Evolutionary conservation across 2,888 invertebrate species (phyloP), one percentile per base, ranked within the genome.

Genomic region (Notodonta ziczac): DNA sequence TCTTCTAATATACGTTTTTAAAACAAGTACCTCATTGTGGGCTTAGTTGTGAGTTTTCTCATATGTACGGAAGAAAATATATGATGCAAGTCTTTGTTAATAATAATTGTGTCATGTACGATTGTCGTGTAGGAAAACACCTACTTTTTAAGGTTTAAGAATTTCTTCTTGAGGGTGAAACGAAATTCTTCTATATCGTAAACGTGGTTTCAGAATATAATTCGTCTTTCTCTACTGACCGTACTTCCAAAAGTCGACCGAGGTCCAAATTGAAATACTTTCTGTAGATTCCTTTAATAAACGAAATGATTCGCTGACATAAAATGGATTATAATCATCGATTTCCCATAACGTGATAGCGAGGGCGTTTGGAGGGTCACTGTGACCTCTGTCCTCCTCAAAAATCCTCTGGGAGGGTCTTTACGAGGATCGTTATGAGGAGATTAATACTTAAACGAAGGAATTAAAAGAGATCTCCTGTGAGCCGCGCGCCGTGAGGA

Each of bases 361-460:
- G 16, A 50, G 50, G 50, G 50, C 50, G 79, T 78, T 77, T 72
- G 70, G 73, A 74, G 75, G 70, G 69, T 70, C 70, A 69, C 64
- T 69, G 72, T 67, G 67, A 61, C 70, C 72, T 64, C 68, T 71
- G 68, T 65, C 69, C 65, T 73, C 66, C 70, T 69, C 77, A 80
- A 83, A 81, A 80, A 79, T 79, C 80, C 69, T 73, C 59, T 59
- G 73, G 66, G 68, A 69, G 73, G 60, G 69, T 75, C 63, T 80
- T 82, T 81, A 82, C 74, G 74, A 74, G 72, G 59, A 66, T 76
- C 76, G 83, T 86, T 82, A 82, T 77, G 81, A 78, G 72, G 72
- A 81, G 85, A 86, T 87, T 86, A 86, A 82, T 81, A 76, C 63
- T 79, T 77, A 79, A 84, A 81, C 79, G 82, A 74, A 81, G 78